Conservation (phyloP, 2,888 invertebrate species). For the Cryptosula pallasiana region DNA sequence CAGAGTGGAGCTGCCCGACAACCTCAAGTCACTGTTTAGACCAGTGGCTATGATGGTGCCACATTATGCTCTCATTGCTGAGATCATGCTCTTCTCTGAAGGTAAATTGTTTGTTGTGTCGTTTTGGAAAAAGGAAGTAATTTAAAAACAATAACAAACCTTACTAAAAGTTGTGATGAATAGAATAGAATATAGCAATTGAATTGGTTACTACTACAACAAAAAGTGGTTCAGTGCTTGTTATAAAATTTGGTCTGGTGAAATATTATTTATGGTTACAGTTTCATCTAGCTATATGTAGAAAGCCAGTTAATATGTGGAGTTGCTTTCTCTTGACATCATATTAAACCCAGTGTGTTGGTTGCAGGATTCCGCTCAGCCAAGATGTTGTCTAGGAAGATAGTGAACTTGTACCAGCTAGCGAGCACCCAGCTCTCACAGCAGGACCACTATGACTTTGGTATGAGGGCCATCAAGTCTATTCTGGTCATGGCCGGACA, state of each 20-base stretch:
- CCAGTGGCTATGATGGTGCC: constrained; percentile 55
- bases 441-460: constrained; percentile 54
- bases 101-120: too few species aligned
- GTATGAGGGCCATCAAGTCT: constrained; percentile 53
- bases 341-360: not conserved
- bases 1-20: constrained; percentile 53
- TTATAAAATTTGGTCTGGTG: too few species aligned
- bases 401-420: constrained; percentile 51
- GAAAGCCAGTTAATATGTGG: too few species aligned
- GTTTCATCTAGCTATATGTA: too few species aligned
- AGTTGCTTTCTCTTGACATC: too few species aligned
- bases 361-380: constrained; percentile 42
- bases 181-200: too few species aligned
- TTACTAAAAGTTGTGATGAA: too few species aligned
- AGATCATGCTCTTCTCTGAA: constrained; percentile 53
- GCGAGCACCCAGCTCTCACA: constrained; percentile 52
- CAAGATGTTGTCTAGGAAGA: constrained; percentile 50
- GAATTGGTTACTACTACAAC: too few species aligned
- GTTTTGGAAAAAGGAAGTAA: too few species aligned
- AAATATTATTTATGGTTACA: too few species aligned
- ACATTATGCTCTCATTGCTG: constrained; percentile 50
- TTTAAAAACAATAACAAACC: too few species aligned
- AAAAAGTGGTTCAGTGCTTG: too few species aligned
- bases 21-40: constrained; percentile 52
- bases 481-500: constrained; percentile 53